Evolutionary conservation across 2,888 invertebrate genomes (phyloP).

Genomic region (Alitta virens): DNA sequence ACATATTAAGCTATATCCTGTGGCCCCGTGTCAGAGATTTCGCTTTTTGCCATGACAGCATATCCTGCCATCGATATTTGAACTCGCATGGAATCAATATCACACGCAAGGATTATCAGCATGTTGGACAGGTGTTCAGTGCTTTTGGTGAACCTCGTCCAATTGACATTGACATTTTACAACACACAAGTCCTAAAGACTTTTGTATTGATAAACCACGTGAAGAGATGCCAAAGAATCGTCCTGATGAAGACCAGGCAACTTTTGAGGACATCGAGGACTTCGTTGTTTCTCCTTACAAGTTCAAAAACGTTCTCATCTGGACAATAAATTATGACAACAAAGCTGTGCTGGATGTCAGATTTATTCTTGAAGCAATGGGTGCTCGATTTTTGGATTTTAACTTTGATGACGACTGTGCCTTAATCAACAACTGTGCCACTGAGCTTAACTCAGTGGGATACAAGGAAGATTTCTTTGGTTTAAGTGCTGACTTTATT

Average conservation of each 20-base stretch:
- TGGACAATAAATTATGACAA: conserved; percentile 14
- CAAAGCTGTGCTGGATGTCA: conserved; percentile 1
- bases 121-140: conserved; percentile 28
- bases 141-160: conserved; percentile 1
- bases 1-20: conserved; percentile 23
- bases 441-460: neutral
- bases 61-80: conserved; percentile 30
- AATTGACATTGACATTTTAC: conserved; percentile 4
- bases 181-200: neutral
- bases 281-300: neutral
- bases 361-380: neutral
- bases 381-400: neutral
- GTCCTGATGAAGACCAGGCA: neutral
- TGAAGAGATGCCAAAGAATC: too few species aligned
- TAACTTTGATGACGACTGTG: neutral
- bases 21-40: conserved; percentile 29
- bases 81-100: conserved; percentile 29
- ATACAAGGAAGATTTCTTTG: neutral
- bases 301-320: neutral
- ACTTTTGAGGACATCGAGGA: neutral
- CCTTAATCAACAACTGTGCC: neutral
- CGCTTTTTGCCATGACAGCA: conserved; percentile 31
- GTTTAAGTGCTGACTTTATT: neutral
- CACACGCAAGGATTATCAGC: conserved; percentile 25
- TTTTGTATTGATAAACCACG: neutral